Conservation (phyloP, 92 coral and sea anemone species). For the Virgularia gustaviana region DNA sequence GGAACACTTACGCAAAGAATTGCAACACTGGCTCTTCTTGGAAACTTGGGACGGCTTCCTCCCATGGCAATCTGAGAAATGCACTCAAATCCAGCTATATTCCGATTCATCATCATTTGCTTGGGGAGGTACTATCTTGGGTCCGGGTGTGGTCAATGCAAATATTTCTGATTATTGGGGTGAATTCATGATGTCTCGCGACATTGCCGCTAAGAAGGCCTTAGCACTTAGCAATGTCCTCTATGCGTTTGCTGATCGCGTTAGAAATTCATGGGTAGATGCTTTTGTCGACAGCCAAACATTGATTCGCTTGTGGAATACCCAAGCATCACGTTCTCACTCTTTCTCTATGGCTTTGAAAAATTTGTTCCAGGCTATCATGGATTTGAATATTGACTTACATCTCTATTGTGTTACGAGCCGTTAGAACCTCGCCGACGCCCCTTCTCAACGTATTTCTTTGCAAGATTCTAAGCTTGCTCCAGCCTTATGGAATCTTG, state of each 20-base stretch:
- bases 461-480: constrained; percentile 41
- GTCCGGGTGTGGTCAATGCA: constrained; percentile 14
- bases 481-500: constrained; percentile 31
- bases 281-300: constrained; percentile 26
- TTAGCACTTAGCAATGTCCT: constrained; percentile 37
- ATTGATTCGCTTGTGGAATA: too few species aligned
- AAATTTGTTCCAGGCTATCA: not conserved
- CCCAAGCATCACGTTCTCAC: too few species aligned
- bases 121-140: constrained; percentile 40
- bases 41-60: too few species aligned
- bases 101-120: constrained; percentile 46
- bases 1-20: too few species aligned
- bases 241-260: not conserved
- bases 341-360: too few species aligned
- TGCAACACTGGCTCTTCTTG: too few species aligned
- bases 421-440: constrained; percentile 49
- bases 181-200: not conserved
- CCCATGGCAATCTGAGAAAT: too few species aligned
- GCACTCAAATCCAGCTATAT: constrained; percentile 12
- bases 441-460: constrained; percentile 41
- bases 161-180: constrained; percentile 36
- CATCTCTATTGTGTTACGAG: constrained; percentile 26
- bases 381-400: constrained; percentile 13
- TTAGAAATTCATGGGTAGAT: constrained; percentile 40
- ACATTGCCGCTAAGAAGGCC: constrained; percentile 49